Conservation (phyloP, 2,888 invertebrate species). For the Conchocele bisecta region DNA sequence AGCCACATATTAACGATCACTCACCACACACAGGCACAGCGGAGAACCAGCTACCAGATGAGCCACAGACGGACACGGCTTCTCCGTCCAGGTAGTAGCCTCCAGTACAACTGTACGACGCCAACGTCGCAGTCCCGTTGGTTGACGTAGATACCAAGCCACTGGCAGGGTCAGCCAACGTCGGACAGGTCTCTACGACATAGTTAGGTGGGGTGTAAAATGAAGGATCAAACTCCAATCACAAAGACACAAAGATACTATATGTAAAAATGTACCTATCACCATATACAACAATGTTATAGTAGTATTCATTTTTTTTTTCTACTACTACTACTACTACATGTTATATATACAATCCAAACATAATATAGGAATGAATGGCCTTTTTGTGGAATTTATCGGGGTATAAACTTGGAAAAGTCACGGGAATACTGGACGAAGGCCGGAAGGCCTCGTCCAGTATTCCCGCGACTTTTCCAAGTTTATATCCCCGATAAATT, state of each 20-base stretch:
- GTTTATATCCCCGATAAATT: too few species aligned
- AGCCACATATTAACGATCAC: too few species aligned
- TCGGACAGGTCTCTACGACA: slow-evolving; percentile 9
- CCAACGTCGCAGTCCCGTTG: slow-evolving; percentile 12
- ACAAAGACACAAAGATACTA: slow-evolving; percentile 1
- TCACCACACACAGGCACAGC: slow-evolving; percentile 42
- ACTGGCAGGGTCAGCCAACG: slow-evolving; percentile 18
- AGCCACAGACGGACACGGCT: slow-evolving; percentile 4
- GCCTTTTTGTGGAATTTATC: too few species aligned
- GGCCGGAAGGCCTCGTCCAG: too few species aligned
- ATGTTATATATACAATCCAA: too few species aligned
- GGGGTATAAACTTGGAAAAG: too few species aligned
- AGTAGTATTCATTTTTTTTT: not conserved
- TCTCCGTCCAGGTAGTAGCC: slow-evolving; percentile 28
- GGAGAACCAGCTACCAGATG: slow-evolving; percentile 20
- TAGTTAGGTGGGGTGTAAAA: too few species aligned
- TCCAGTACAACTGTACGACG: slow-evolving; percentile 18
- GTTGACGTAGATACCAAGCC: slow-evolving; percentile 10
- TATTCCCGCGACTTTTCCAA: too few species aligned
- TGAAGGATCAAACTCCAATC: too few species aligned
- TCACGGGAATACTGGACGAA: too few species aligned
- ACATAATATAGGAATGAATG: too few species aligned
- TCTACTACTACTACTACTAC: too few species aligned
- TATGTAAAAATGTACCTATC: not conserved
- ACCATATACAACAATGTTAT: not conserved